These are phyloP conservation scores for Marronus borbonicus DNA, from an alignment of 2,888 invertebrate species.

Conservation along the genomic window DNA sequence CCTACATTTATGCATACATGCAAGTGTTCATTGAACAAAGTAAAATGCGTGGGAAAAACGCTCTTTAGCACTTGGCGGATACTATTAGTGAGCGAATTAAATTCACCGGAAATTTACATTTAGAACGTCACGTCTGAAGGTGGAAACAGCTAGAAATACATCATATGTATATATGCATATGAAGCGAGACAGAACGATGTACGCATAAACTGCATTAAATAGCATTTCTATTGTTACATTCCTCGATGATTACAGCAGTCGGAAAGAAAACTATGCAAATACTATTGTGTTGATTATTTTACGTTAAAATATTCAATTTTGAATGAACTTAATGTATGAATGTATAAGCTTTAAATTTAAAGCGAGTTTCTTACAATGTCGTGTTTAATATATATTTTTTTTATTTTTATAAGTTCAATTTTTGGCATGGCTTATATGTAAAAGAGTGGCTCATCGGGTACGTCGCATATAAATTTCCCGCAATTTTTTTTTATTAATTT, in stretches of 20 bases:
- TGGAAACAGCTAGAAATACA: conserved; percentile 24
- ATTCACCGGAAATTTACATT: conserved; percentile 49
- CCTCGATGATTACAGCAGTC: background rate
- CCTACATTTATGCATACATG: conserved; percentile 31
- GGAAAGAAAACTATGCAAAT: background rate
- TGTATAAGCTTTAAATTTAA: too few relatives aligned
- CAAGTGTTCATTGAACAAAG: conserved; percentile 45
- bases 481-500: too few relatives aligned
- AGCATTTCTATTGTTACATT: conserved; percentile 13
- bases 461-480: too few relatives aligned
- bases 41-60: conserved; percentile 42
- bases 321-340: too few relatives aligned
- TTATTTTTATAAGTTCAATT: too few relatives aligned
- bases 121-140: conserved; percentile 41
- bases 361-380: too few relatives aligned
- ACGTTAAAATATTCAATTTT: too few relatives aligned
- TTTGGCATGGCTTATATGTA: too few relatives aligned
- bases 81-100: conserved; percentile 45
- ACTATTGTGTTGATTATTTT: background rate
- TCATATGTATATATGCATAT: background rate
- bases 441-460: too few relatives aligned
- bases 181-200: conserved; percentile 13
- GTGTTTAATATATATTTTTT: too few relatives aligned
- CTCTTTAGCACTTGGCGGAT: conserved; percentile 43
- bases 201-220: conserved; percentile 38